Evolutionary conservation across 2,113 vertebrate genomes (phyloP).

Genomic region (Apteryx owenii): DNA sequence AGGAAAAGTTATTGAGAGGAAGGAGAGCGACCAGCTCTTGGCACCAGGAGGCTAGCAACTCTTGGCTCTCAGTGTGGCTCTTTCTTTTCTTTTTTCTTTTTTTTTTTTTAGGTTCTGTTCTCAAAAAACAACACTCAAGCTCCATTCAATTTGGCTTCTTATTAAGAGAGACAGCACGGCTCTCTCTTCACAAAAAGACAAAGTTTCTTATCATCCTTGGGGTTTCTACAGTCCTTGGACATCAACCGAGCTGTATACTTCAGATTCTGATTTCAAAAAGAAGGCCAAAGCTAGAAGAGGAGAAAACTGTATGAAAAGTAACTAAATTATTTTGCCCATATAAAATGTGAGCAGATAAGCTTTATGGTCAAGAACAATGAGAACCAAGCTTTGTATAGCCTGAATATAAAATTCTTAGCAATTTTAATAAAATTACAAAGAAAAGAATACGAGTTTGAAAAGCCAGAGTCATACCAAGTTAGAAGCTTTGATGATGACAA

Average conservation of each 20-base stretch:
- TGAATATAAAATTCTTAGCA: conserved; percentile 19
- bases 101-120: not conserved
- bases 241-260: conserved; percentile 35
- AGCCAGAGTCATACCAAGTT: conserved; percentile 33
- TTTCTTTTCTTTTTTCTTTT: not conserved
- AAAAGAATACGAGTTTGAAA: conserved; percentile 36
- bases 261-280: not conserved
- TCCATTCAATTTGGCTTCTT: not conserved
- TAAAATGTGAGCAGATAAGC: conserved; percentile 13
- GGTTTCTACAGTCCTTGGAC: conserved; percentile 32
- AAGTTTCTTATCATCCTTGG: not conserved
- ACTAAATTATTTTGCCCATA: conserved; percentile 14
- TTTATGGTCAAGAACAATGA: conserved; percentile 21
- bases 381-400: conserved; percentile 8
- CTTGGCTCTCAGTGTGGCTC: not conserved
- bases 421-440: conserved; percentile 57
- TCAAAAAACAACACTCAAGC: not conserved
- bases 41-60: not conserved
- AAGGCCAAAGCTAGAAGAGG: not conserved
- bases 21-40: not conserved
- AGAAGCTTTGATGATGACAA: conserved; percentile 53
- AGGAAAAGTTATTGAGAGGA: not conserved
- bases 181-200: conserved; percentile 41
- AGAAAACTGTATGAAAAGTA: conserved; percentile 20
- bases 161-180: conserved; percentile 4